Base-by-base conservation (phyloP, 2,113 vertebrate genomes). In the Turdus rufiventris region DNA sequence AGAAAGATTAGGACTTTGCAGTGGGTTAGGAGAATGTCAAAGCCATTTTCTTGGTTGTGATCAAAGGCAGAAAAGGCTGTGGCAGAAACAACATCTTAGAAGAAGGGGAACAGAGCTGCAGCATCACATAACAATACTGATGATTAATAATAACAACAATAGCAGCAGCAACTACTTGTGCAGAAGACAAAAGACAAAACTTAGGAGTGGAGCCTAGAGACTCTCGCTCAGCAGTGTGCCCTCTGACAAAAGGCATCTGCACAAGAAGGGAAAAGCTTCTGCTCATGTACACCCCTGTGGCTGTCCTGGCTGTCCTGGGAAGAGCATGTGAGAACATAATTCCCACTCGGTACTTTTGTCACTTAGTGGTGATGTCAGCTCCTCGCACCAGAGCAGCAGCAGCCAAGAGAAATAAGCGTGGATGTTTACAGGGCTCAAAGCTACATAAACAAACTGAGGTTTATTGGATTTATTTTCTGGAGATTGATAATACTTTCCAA, bases 1-100 rank as follows among this genome's bases (percentile, higher is more conserved):
- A 96, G 87, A 94, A 93, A 93, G 96, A 97, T 97, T 97, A 96
- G 66, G 79, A 85, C 62, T 92, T 86, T 58, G 75, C 78, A 56
- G 70, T 48, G 36, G 54, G 70, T 74, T 80, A 61, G 31, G 43
- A 88, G 74, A 89, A 80, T 70, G 93, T 95, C 94, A 94, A 80
- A 93, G 70, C 76, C 57, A 25, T 91, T 58, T 74, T 91, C 77
- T 79, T 63, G 91, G 78, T 73, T 76, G 67, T 72, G 89, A 95
- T 94, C 74, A 95, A 96, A 96, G 68, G 60, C 45, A 93, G 71
- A 78, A 85, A 67, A 92, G 18, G 70, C 81, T 68, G n/a, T 79
- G 83, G 42, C 72, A 83, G 77, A 89, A 95, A 78, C 10, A 71
- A 61, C 62, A 51, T 76, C 75, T 63, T 62, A 53, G 88, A 90